Evolutionary conservation across 2,113 vertebrate species (phyloP).

Genomic region (Chaetorhynchus papuensis): DNA sequence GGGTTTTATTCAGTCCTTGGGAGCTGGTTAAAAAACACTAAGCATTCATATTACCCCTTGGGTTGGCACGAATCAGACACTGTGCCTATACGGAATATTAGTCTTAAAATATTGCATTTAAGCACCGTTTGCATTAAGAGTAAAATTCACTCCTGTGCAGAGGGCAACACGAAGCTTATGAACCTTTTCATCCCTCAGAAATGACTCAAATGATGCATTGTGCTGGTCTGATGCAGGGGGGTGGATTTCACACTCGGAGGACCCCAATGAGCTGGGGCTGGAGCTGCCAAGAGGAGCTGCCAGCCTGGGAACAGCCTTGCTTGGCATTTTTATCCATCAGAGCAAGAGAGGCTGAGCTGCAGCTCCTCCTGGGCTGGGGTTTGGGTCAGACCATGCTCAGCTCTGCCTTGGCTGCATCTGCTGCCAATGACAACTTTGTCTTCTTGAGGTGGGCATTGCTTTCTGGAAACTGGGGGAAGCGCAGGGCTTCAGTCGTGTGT

Average conservation of each 20-base stretch:
- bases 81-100: conserved; percentile 15
- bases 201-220: neutral
- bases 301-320: neutral
- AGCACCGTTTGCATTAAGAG: conserved; percentile 24
- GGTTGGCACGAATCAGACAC: conserved; percentile 28
- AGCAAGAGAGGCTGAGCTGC: neutral
- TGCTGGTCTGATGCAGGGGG: neutral
- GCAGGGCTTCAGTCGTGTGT: neutral
- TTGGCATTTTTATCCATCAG: neutral
- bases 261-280: neutral
- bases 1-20: conserved; percentile 54
- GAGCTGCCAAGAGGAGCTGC: neutral
- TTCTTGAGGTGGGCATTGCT: neutral
- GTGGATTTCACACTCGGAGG: neutral
- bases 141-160: conserved; percentile 21
- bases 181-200: neutral
- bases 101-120: conserved; percentile 56
- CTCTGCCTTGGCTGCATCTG: neutral
- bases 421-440: neutral
- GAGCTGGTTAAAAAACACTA: conserved; percentile 39
- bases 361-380: neutral
- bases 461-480: neutral
- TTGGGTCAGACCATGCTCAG: neutral
- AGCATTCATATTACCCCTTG: conserved; percentile 19
- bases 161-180: neutral